phyloP scores from a whole-genome alignment of 2,797 vertebrate species.

The Sciaenops ocellatus region DNA sequence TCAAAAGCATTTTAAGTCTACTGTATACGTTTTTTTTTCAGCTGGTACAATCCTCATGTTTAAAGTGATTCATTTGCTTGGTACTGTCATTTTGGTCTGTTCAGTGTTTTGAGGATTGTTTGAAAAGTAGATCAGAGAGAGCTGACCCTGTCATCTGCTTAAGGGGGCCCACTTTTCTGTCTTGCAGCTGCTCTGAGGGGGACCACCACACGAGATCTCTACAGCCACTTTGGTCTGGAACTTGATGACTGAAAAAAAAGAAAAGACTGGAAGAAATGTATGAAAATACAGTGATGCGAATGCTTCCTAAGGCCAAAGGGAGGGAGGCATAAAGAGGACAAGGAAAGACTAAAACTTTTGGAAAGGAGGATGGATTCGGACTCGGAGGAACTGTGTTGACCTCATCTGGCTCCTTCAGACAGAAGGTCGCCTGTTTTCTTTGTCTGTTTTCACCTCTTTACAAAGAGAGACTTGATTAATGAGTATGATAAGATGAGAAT shows the following conservation, averaged over 20 bases:
- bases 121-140: constrained; percentile 57
- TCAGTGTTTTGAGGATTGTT: constrained; percentile 61
- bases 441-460: background rate
- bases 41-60: background rate
- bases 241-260: constrained; percentile 87
- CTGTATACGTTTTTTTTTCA: background rate
- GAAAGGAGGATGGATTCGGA: background rate
- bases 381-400: constrained; percentile 3
- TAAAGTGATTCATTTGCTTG: background rate
- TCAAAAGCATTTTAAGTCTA: background rate
- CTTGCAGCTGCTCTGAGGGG: constrained; percentile 89
- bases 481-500: background rate
- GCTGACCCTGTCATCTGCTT: constrained; percentile 49
- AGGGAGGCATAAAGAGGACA: background rate
- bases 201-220: constrained; percentile 93
- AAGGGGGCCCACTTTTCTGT: constrained; percentile 51
- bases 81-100: constrained; percentile 42
- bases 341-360: background rate
- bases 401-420: background rate
- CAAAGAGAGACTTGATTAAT: background rate
- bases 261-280: background rate
- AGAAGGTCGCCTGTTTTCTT: background rate
- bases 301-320: background rate
- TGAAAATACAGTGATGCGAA: constrained; percentile 25
- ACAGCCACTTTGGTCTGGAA: constrained; percentile 91